These are phyloP conservation scores for Thera britannica DNA, from an alignment of 2,888 invertebrate species.

Conservation along the genomic window DNA sequence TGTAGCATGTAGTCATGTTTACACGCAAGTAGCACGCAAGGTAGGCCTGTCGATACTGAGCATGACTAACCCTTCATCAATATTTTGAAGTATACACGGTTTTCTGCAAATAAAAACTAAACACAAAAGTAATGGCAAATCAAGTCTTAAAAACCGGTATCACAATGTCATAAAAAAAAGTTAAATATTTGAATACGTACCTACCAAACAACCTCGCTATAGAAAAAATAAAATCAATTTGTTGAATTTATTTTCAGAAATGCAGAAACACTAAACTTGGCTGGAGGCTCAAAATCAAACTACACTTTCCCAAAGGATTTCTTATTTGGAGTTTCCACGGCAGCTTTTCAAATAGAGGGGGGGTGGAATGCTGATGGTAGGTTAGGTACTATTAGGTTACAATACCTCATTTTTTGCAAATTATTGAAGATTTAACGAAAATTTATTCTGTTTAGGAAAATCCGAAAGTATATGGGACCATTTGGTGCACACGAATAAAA, in stretches of 20 bases:
- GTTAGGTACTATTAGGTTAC: neutral
- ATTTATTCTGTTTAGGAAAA: slow-evolving; percentile 79
- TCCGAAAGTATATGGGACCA: slow-evolving; percentile 87
- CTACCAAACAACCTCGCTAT: neutral
- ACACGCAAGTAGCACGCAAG: too few relatives aligned
- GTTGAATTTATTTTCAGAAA: slow-evolving; percentile 55
- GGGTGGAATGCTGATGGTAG: slow-evolving; percentile 82
- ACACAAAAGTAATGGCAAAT: slow-evolving; percentile 1
- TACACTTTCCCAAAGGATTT: slow-evolving; percentile 84
- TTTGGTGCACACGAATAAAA: slow-evolving; percentile 77
- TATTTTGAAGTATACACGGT: neutral
- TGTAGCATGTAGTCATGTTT: too few relatives aligned
- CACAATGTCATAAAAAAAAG: slow-evolving; percentile 9
- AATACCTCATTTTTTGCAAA: neutral
- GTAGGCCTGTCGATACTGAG: too few relatives aligned
- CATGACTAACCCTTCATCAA: neutral
- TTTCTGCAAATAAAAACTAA: neutral
- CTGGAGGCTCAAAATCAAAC: slow-evolving; percentile 72
- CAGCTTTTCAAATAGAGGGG: slow-evolving; percentile 86
- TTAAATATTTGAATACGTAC: neutral
- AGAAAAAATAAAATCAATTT: neutral
- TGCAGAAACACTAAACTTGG: slow-evolving; percentile 61
- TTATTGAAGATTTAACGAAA: neutral
- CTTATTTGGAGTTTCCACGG: slow-evolving; percentile 85
- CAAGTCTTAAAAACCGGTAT: slow-evolving; percentile 8